Percentiles rank a stretch among this genome's conserved stretches.
These are phyloP conservation scores for Leucopternis melanops DNA, from an alignment of 2,113 vertebrate genomes.

Conservation along the genomic window DNA sequence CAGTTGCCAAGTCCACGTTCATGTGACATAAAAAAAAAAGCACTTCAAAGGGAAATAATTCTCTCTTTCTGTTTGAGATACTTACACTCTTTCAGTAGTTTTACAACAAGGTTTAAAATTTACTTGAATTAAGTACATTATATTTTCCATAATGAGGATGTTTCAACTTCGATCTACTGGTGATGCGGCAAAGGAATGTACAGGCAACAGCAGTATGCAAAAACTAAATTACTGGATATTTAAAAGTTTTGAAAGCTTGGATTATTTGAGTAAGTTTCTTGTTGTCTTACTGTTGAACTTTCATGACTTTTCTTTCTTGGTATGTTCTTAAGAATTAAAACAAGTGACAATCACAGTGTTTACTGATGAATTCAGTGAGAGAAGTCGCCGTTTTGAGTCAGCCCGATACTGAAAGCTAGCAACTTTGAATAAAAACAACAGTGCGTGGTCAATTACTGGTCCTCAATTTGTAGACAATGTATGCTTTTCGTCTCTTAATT, in stretches of 20 bases:
- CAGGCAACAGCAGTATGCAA: background rate
- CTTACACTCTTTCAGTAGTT: background rate
- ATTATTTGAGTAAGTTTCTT: background rate
- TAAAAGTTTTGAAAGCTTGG: background rate
- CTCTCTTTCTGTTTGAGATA: background rate
- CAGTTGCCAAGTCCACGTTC: slow-evolving; percentile 2
- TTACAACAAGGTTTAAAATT: background rate
- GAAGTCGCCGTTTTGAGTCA: background rate
- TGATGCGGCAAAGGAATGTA: rapidly evolving
- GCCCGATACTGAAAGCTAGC: background rate
- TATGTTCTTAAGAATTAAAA: background rate
- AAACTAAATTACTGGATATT: background rate
- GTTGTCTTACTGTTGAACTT: background rate
- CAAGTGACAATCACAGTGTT: background rate
- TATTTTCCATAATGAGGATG: background rate
- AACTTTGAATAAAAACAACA: background rate
- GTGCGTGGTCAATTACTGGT: background rate
- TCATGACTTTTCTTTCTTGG: background rate
- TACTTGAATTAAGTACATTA: background rate
- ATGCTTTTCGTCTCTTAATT: background rate
- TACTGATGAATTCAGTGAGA: background rate
- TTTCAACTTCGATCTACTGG: background rate
- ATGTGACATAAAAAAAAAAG: background rate
- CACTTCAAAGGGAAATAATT: background rate
- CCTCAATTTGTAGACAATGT: background rate